phyloP scores from a whole-genome alignment of 2,113 vertebrate genomes.

The Progne subis region DNA sequence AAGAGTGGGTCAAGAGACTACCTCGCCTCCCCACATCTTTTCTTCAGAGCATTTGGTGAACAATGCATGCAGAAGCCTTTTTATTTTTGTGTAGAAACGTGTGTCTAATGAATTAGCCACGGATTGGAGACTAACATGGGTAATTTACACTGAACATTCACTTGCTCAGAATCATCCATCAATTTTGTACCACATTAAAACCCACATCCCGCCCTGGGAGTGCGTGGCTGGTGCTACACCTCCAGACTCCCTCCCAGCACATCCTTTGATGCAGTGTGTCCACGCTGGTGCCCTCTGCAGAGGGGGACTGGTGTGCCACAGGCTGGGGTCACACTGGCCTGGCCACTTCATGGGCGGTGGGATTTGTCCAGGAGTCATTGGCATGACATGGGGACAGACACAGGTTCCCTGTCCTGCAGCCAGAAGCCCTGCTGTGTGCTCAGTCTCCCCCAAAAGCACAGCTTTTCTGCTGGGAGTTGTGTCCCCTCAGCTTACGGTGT shows the following conservation, averaged over 20 bases:
- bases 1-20: conserved; percentile 18
- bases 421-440: neutral
- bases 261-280: accelerated
- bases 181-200: conserved; percentile 47
- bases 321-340: accelerated
- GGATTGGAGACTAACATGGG: conserved; percentile 48
- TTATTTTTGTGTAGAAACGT: conserved; percentile 54
- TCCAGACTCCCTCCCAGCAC: neutral
- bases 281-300: accelerated
- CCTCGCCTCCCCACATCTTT: conserved; percentile 4
- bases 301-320: accelerated
- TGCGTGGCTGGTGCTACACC: neutral
- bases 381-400: neutral
- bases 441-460: neutral
- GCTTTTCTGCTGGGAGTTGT: neutral
- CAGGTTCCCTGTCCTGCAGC: neutral
- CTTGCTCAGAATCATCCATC: conserved; percentile 53
- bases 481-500: accelerated
- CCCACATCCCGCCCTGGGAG: neutral
- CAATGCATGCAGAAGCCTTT: conserved; percentile 3
- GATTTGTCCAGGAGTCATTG: accelerated
- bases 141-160: conserved; percentile 38
- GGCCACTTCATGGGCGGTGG: accelerated
- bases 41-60: conserved; percentile 18
- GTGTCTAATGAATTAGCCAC: conserved; percentile 63